These are phyloP conservation scores for Cheilosia scutellata DNA, from an alignment of 2,888 invertebrate species.

Conservation along the genomic window DNA sequence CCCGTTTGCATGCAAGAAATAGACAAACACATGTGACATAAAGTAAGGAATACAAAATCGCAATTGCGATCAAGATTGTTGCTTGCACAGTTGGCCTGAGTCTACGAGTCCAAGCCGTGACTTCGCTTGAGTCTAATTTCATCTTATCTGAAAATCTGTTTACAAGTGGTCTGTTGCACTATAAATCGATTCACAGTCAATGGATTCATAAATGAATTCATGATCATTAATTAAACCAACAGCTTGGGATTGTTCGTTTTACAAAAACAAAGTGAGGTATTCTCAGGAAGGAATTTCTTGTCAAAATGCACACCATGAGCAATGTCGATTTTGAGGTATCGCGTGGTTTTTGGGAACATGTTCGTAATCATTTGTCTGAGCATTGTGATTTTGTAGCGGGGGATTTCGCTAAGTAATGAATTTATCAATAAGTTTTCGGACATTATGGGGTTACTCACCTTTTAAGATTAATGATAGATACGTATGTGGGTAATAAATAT, in stretches of 20 bases:
- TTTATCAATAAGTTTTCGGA: too few relatives aligned
- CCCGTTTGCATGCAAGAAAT: constrained; percentile 33
- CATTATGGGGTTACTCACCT: too few relatives aligned
- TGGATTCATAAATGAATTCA: constrained; percentile 42
- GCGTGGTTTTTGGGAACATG: too few relatives aligned
- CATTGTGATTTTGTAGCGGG: not conserved
- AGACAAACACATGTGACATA: constrained; percentile 15
- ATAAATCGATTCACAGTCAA: constrained; percentile 47
- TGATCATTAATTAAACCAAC: constrained; percentile 50
- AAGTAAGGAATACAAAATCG: constrained; percentile 31
- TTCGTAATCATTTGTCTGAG: not conserved
- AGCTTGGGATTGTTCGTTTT: constrained; percentile 2
- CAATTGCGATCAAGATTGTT: constrained; percentile 47
- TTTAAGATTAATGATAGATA: too few relatives aligned
- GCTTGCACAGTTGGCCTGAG: constrained; percentile 33
- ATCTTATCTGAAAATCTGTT: constrained; percentile 56
- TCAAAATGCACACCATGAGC: constrained; percentile 12
- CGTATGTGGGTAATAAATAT: too few relatives aligned
- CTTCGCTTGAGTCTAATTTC: constrained; percentile 38
- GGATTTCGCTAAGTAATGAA: not conserved
- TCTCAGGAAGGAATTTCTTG: constrained; percentile 7
- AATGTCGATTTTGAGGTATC: not conserved
- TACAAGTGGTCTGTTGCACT: constrained; percentile 60
- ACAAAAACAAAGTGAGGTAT: constrained; percentile 11
- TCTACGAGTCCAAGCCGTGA: constrained; percentile 15